phyloP scores from a whole-genome alignment of 1,140 invertebrate genomes.

The Sarcophaga bullata region DNA sequence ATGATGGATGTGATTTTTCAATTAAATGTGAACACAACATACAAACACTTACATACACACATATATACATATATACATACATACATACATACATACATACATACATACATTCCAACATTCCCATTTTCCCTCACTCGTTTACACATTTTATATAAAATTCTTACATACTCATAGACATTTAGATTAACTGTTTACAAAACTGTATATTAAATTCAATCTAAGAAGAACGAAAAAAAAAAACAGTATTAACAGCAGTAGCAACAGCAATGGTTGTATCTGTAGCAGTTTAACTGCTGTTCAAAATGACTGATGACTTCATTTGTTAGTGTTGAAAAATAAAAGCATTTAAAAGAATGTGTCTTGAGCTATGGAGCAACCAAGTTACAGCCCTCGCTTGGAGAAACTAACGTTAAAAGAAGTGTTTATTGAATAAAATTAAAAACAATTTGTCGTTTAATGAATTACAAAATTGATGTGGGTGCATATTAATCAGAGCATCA shows the following conservation, averaged over 20 bases:
- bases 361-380: background rate
- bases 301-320: constrained; percentile 39
- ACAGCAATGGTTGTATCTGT: background rate
- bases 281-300: constrained; percentile 16
- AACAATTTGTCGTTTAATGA: constrained; percentile 41
- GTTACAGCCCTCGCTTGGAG: background rate
- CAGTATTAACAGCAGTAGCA: constrained; percentile 10
- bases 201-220: constrained; percentile 12
- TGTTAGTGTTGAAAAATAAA: constrained; percentile 16
- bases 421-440: constrained; percentile 40
- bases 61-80: background rate
- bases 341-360: background rate
- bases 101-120: background rate
- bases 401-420: background rate
- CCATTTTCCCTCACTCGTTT: background rate
- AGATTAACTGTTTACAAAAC: constrained; percentile 34
- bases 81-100: background rate
- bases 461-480: constrained; percentile 35
- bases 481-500: constrained; percentile 15
- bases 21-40: constrained; percentile 42
- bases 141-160: background rate
- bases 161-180: constrained; percentile 11
- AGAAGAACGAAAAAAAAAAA: too few species aligned
- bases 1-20: constrained; percentile 46
- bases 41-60: background rate